Conservation (phyloP, 2,797 vertebrate genomes). For the Taenioides sp. region DNA sequence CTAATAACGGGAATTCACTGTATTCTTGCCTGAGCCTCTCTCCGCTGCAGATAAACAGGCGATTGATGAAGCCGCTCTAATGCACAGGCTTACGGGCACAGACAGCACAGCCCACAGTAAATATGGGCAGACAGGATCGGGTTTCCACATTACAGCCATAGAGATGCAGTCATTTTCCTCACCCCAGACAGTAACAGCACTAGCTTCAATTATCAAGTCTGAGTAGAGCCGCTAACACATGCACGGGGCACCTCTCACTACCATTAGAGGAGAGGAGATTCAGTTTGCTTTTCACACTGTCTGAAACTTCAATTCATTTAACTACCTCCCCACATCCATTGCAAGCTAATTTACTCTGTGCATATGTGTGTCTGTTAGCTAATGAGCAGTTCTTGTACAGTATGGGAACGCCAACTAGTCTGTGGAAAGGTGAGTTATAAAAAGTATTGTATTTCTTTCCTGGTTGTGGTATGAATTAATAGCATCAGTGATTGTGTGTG, state of each 20-base stretch:
- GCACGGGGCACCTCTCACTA: conserved; percentile 72
- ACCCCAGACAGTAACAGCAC: conserved; percentile 69
- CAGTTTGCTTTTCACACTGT: conserved; percentile 64
- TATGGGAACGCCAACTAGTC: neutral
- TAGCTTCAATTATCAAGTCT: conserved; percentile 76
- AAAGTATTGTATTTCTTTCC: neutral
- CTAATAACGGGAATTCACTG: conserved; percentile 76
- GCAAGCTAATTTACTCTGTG: conserved; percentile 30
- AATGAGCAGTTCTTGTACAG: conserved; percentile 4
- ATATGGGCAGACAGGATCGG: conserved; percentile 77
- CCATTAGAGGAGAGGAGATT: conserved; percentile 69
- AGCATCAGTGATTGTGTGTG: conserved; percentile 5
- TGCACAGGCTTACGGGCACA: conserved; percentile 74
- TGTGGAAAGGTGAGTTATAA: neutral
- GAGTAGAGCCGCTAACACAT: conserved; percentile 77
- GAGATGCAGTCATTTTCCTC: conserved; percentile 76
- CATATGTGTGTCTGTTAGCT: neutral
- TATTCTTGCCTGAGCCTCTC: conserved; percentile 42
- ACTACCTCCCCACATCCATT: conserved; percentile 35
- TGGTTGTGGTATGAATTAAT: neutral
- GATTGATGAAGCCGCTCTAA: conserved; percentile 78
- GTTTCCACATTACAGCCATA: conserved; percentile 72
- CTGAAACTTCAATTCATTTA: conserved; percentile 61
- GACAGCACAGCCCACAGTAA: conserved; percentile 70
- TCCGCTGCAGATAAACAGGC: conserved; percentile 71